Evolutionary conservation across 2,113 vertebrate genomes (phyloP), one percentile per base, ranked within the genome.

Genomic region (Halichoerus grypus): DNA sequence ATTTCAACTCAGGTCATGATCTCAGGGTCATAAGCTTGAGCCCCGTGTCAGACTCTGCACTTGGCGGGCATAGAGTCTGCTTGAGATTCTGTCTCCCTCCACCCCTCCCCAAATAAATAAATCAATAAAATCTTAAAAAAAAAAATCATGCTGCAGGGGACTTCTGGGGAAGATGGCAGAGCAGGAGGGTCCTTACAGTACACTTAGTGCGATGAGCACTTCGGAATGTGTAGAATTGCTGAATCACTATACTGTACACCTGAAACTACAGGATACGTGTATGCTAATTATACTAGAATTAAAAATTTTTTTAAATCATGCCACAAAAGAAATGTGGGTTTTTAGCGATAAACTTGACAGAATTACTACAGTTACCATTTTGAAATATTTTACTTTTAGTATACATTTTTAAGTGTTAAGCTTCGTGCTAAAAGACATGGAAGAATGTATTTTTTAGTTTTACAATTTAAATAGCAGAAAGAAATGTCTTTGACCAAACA

Each of bases 401-500:
- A 76, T 76, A 96, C 46, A 72, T 74, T 90, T 95, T 93, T 63
- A 89, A 91, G 55, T 72, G 10, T 91, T 84, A 94, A 97, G 63
- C 39, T 84, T 49, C 89, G 93, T 67, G 49, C 39, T 95, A 76
- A 91, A 91, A 76, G 46, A 63, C 22, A 97, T 67, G 53, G 59
- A 96, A 87, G 42, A 91, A 86, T 15, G 24, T 55, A 87, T 26
- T 96, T 89, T 95, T 79, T 76, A 91, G n/a, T 79, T 96, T 93
- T 87, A 95, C 8, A 95, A 95, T 95, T 95, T 95, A 97, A 95
- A 79, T 57, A 77, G 69, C 51, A 92, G 49, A 93, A 97, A 74
- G 63, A 92, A 95, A 80, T 19, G 57, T 88, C 83, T 72, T 61
- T 95, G 65, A 94, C 28, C 46, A 96, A 97, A 96, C 31, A 92